phyloP scores from a whole-genome alignment of 2,113 vertebrate species.

The Eretmochelys imbricata region DNA sequence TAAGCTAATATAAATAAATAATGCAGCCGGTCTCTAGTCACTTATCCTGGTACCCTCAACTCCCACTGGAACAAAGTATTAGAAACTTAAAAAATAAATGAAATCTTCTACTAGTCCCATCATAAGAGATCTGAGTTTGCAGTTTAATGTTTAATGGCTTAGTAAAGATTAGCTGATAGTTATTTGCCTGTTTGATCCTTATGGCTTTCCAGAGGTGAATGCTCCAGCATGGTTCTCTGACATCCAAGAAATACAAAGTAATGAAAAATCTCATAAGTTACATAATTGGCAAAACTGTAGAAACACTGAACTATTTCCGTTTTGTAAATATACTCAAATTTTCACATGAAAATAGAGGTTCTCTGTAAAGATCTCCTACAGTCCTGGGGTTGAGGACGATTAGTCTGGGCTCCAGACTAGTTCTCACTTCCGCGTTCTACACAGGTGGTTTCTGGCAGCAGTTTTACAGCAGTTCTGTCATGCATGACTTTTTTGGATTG shows the following conservation, averaged over 20 bases:
- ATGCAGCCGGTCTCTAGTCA: background rate
- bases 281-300: background rate
- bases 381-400: no score
- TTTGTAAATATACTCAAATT: background rate
- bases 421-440: no score
- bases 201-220: conserved; percentile 2
- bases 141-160: background rate
- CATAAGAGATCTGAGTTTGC: background rate
- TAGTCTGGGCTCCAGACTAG: no score
- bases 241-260: background rate
- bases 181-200: background rate
- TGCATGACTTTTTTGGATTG: no score
- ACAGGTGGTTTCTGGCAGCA: no score
- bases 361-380: no score
- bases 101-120: background rate
- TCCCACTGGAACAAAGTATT: background rate
- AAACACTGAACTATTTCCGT: background rate
- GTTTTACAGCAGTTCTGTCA: no score
- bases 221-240: background rate
- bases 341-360: background rate
- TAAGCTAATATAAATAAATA: background rate
- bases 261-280: background rate
- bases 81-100: background rate
- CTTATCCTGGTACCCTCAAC: background rate
- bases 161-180: background rate